A percentile compares a stretch with the other conserved stretches of the same genome.
These are phyloP conservation scores for Notodonta ziczac DNA, from an alignment of 2,888 invertebrate genomes.

Conservation along the genomic window DNA sequence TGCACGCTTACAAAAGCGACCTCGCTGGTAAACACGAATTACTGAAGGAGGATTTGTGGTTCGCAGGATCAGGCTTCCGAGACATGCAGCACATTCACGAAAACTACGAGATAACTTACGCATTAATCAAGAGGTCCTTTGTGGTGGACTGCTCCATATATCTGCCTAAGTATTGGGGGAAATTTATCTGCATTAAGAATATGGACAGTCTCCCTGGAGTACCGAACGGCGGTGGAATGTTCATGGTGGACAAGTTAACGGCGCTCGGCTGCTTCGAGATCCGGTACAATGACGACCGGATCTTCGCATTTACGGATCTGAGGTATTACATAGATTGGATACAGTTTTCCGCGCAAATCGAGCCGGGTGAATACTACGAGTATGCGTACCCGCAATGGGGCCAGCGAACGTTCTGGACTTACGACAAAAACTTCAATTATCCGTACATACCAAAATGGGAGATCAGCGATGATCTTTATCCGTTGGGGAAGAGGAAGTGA, in stretches of 20 bases:
- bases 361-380: slow-evolving; percentile 5
- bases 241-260: background rate
- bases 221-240: background rate
- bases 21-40: background rate
- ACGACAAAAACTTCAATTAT: background rate
- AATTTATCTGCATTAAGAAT: slow-evolving; percentile 44
- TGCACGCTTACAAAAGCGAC: background rate
- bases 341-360: background rate
- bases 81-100: slow-evolving; percentile 33
- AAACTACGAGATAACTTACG: slow-evolving; percentile 30
- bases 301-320: slow-evolving; percentile 40
- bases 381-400: slow-evolving; percentile 7
- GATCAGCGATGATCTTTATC: background rate
- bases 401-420: background rate
- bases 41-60: background rate
- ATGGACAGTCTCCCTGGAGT: background rate
- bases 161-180: slow-evolving; percentile 47
- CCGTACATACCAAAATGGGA: background rate
- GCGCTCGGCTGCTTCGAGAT: slow-evolving; percentile 4
- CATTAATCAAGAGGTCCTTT: background rate
- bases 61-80: slow-evolving; percentile 38
- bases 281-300: slow-evolving; percentile 33
- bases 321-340: background rate
- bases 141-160: slow-evolving; percentile 17
- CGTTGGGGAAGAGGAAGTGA: background rate